Evolutionary conservation across 1,140 invertebrate species (phyloP).

Genomic region (Holotrichia oblita): DNA sequence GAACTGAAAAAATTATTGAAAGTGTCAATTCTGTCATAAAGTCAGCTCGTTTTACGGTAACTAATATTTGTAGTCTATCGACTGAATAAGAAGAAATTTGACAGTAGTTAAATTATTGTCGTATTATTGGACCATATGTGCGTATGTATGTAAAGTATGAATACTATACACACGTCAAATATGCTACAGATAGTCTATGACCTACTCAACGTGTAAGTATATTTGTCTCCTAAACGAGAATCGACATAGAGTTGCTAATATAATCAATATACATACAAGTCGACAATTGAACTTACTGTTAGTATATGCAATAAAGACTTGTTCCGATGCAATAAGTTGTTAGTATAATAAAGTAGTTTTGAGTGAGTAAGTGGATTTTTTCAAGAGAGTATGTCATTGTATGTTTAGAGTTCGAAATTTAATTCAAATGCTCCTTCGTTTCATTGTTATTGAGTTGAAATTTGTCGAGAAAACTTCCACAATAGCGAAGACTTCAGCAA

Average conservation of each 20-base stretch:
- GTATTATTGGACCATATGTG: too few species aligned
- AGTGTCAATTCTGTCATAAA: too few species aligned
- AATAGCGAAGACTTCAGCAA: neutral
- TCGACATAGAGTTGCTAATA: neutral
- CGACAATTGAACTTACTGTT: neutral
- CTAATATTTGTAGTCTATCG: too few species aligned
- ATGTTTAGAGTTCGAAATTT: neutral
- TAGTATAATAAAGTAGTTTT: neutral
- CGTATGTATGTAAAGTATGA: too few species aligned
- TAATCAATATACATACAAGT: conserved; percentile 10
- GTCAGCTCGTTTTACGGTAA: too few species aligned
- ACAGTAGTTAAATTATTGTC: too few species aligned
- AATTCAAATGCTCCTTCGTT: neutral
- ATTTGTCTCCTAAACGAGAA: too few species aligned
- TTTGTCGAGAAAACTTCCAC: neutral
- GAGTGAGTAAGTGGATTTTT: conserved; percentile 6
- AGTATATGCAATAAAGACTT: neutral
- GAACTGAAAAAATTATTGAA: too few species aligned
- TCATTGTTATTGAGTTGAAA: neutral
- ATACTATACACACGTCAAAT: too few species aligned
- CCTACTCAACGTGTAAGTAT: too few species aligned
- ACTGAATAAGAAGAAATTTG: too few species aligned
- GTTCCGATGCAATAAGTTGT: neutral
- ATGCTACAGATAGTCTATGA: too few species aligned
- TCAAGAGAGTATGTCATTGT: neutral